A percentile compares a stretch with the other conserved stretches of the same genome.
These are phyloP conservation scores for Beris morrisii DNA, from an alignment of 2,888 invertebrate genomes.

Conservation along the genomic window DNA sequence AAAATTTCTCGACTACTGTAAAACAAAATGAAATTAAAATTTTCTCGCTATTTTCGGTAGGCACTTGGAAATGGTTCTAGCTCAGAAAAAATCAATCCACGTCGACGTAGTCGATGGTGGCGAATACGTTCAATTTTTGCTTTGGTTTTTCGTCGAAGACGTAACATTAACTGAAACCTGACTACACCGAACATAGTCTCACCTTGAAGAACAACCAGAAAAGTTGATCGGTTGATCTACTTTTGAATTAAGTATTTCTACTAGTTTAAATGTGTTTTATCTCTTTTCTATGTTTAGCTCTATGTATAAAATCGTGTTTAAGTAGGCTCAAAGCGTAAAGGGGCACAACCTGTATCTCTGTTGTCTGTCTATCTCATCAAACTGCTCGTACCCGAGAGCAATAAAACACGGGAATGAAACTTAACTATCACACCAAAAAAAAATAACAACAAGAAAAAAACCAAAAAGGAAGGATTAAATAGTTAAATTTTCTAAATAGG, in stretches of 20 bases:
- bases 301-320: constrained; percentile 9
- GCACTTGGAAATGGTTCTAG: constrained; percentile 60
- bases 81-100: constrained; percentile 57
- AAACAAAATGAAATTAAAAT: neutral
- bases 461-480: too few species aligned
- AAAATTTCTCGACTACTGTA: neutral
- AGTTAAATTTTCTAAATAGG: too few species aligned
- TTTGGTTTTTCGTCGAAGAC: constrained; percentile 65
- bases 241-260: constrained; percentile 22
- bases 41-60: constrained; percentile 44
- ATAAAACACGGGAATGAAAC: neutral
- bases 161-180: constrained; percentile 51
- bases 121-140: constrained; percentile 81
- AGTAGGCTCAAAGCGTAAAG: constrained; percentile 26
- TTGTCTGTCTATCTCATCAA: constrained; percentile 16
- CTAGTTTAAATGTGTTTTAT: constrained; percentile 21
- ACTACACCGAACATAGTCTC: neutral
- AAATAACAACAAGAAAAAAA: too few species aligned
- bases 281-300: neutral
- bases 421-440: too few species aligned
- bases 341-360: constrained; percentile 19
- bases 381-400: constrained; percentile 27
- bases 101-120: constrained; percentile 79
- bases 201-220: neutral
- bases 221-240: constrained; percentile 1